These are phyloP conservation scores for Hecatera dysodea DNA, from an alignment of 2,888 invertebrate species.

Conservation along the genomic window DNA sequence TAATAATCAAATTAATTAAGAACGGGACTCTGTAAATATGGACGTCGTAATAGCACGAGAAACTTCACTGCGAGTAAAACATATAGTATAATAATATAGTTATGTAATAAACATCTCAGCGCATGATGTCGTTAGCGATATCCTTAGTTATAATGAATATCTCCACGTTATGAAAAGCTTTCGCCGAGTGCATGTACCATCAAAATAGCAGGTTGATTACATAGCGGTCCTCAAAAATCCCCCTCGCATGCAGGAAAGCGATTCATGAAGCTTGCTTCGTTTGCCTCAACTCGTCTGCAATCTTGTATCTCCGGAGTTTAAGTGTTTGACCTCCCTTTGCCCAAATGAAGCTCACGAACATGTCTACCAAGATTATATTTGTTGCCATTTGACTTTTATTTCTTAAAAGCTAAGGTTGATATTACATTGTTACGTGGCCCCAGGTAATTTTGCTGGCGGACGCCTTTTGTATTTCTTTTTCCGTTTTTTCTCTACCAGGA, in stretches of 20 bases:
- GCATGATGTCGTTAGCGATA: constrained; percentile 25
- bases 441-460: constrained; percentile 74
- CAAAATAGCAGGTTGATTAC: constrained; percentile 71
- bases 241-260: constrained; percentile 82
- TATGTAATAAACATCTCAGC: constrained; percentile 17
- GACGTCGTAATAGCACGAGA: neutral
- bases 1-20: constrained; percentile 16
- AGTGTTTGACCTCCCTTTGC: constrained; percentile 88
- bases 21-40: constrained; percentile 13
- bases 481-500: constrained; percentile 81
- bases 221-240: constrained; percentile 78
- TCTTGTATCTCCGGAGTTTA: constrained; percentile 88
- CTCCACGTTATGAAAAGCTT: constrained; percentile 46
- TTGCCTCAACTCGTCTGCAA: constrained; percentile 87
- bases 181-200: constrained; percentile 55
- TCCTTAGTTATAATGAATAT: constrained; percentile 40
- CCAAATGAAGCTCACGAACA: constrained; percentile 87
- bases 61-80: constrained; percentile 3
- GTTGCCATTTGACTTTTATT: constrained; percentile 72
- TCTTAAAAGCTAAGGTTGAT: constrained; percentile 68
- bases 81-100: no score
- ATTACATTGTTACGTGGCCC: constrained; percentile 66
- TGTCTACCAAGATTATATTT: constrained; percentile 76
- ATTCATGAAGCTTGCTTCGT: constrained; percentile 87
- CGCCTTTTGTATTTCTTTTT: constrained; percentile 87